A percentile compares a stretch with the other conserved stretches of the same genome.
Conservation (phyloP, 2,113 vertebrate species). For the Chamaea fasciata region DNA sequence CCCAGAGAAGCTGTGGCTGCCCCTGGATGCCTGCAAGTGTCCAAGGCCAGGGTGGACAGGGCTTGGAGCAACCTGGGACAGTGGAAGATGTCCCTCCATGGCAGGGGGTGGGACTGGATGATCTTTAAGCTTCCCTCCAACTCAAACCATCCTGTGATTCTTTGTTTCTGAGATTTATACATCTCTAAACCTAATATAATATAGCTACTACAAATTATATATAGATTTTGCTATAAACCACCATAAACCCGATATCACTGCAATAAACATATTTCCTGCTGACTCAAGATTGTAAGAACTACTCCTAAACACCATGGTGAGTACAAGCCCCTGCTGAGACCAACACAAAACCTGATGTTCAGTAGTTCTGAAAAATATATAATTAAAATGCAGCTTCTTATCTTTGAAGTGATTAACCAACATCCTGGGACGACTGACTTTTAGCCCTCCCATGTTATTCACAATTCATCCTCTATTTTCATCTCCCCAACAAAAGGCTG, state of each 20-base stretch:
- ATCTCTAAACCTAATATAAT: background rate
- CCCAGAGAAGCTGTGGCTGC: background rate
- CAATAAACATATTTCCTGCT: background rate
- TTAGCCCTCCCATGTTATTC: background rate
- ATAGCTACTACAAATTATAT: background rate
- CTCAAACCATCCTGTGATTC: background rate
- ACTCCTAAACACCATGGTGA: background rate
- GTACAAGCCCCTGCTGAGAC: background rate
- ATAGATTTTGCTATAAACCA: background rate
- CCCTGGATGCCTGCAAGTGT: background rate
- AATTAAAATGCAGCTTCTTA: background rate
- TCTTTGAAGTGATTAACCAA: background rate
- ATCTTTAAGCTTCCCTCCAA: background rate
- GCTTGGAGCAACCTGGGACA: fast-evolving
- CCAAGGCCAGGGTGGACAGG: fast-evolving
- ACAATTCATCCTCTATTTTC: constrained; percentile 46
- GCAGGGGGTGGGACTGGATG: background rate
- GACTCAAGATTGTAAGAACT: background rate
- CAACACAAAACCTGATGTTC: background rate
- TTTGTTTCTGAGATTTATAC: background rate
- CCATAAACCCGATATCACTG: background rate
- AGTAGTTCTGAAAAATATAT: background rate
- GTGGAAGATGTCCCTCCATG: background rate
- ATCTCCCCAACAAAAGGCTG: constrained; percentile 31
- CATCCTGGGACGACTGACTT: background rate